phyloP scores from a whole-genome alignment of 2,113 vertebrate genomes.

The Planiliza haematocheilus region DNA sequence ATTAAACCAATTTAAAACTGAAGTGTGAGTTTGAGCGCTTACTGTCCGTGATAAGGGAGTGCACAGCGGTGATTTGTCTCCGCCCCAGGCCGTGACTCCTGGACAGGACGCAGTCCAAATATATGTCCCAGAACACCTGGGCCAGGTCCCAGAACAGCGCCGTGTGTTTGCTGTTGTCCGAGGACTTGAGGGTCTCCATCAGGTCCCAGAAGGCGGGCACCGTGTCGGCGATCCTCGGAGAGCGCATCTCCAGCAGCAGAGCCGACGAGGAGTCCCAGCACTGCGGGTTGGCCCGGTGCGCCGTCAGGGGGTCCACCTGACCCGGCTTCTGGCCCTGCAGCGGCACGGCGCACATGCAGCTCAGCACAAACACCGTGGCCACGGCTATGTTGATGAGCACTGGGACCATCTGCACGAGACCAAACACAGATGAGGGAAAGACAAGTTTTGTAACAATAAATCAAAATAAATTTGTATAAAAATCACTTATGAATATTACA shows the following conservation, averaged over 20 bases:
- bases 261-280: conserved; percentile 94
- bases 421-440: background rate
- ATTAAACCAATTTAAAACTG: too few relatives aligned
- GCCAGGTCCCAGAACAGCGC: conserved; percentile 96
- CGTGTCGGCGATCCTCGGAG: conserved; percentile 90
- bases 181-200: conserved; percentile 92
- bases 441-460: too few relatives aligned
- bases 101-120: conserved; percentile 93
- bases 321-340: conserved; percentile 78
- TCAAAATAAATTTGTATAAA: too few relatives aligned
- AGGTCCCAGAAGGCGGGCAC: conserved; percentile 94
- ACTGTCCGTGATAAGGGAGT: conserved; percentile 71
- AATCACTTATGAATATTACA: too few relatives aligned
- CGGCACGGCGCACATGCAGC: conserved; percentile 76
- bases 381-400: conserved; percentile 75
- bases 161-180: conserved; percentile 90
- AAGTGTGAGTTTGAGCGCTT: conserved; percentile 11
- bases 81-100: conserved; percentile 92
- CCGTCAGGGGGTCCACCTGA: conserved; percentile 87
- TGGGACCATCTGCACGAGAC: conserved; percentile 73
- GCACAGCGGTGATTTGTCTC: conserved; percentile 77
- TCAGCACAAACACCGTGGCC: conserved; percentile 83
- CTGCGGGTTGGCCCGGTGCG: conserved; percentile 86
- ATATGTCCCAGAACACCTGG: conserved; percentile 95
- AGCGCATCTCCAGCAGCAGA: conserved; percentile 90